Conservation (phyloP, 2,797 vertebrate genomes). For the Petrocephalus sullivani region DNA sequence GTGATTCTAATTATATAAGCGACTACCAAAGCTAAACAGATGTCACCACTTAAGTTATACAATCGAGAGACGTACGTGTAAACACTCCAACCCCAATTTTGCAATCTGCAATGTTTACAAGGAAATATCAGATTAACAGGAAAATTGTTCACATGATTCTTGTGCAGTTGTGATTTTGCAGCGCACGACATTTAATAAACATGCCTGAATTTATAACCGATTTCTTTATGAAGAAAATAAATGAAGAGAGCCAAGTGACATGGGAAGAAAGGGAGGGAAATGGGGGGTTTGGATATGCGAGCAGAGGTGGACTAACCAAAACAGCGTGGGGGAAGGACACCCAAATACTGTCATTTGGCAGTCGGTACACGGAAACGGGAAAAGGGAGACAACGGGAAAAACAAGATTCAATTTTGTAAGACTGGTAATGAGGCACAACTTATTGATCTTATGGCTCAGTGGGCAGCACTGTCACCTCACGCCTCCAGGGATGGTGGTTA, state of each 20-base stretch:
- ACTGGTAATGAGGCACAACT: background rate
- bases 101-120: background rate
- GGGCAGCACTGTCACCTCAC: background rate
- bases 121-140: background rate
- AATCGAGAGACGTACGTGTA: background rate
- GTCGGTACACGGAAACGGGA: background rate
- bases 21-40: background rate
- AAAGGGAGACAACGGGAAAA: background rate
- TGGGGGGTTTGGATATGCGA: background rate
- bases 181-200: background rate
- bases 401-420: background rate
- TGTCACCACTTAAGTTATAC: background rate
- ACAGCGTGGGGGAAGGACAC: background rate
- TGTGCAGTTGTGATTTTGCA: background rate
- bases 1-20: background rate
- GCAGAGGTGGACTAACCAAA: background rate
- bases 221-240: background rate
- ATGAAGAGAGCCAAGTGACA: background rate
- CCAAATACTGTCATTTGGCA: background rate
- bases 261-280: background rate
- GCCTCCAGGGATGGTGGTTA: background rate
- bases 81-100: background rate
- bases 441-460: background rate
- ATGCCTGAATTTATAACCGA: background rate
- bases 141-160: background rate